Base-by-base conservation (phyloP, 2,888 invertebrate genomes). In the Panopea generosa region DNA sequence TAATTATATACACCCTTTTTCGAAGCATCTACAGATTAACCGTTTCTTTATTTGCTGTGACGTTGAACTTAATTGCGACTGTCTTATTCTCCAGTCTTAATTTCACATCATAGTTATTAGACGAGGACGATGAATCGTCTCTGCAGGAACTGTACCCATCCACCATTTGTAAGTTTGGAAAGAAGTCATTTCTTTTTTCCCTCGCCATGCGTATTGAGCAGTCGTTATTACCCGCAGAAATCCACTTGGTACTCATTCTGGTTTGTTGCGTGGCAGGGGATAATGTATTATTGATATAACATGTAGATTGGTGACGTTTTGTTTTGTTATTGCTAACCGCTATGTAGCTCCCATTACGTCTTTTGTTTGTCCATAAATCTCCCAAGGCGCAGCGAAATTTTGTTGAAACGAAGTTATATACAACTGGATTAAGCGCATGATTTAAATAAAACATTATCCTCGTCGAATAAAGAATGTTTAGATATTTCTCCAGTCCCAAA, bases 331-430 rank as follows among this genome's bases (percentile, higher is more conserved):
- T 33, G 4, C 6, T 11, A 11, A 33, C 33, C 6, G 33, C 4
- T 33, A 33, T 2, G 86, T 33, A 43, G 38, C 70, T 60, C 2
- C 67, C 70, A 6, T 47, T 16, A 7, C 49, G 40, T 11, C 57
- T 40, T 0, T 45, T 45, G 14, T 65, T 38, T 29, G 62, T 59
- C 16, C 69, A 14, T 40, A 68, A 26, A 33, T 45, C 50, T 43
- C 57, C 16, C n/a, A 82, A 69, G 2, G 82, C 90, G n/a, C 75
- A 95, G 6, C 84, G n/a, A 49, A 84, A 84, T 47, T 82, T 53
- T 65, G 40, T 69, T 62, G 7, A 87, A 16, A 85, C 76, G 49
- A 84, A 74, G 43, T 83, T 85, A 57, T 87, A 87, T 1, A 87
- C 68, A 9, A 87, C 82, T 0, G 87, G 87, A 60, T 87, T 87